phyloP scores from a whole-genome alignment of 2,888 invertebrate genomes.

The Pomacea canaliculata region DNA sequence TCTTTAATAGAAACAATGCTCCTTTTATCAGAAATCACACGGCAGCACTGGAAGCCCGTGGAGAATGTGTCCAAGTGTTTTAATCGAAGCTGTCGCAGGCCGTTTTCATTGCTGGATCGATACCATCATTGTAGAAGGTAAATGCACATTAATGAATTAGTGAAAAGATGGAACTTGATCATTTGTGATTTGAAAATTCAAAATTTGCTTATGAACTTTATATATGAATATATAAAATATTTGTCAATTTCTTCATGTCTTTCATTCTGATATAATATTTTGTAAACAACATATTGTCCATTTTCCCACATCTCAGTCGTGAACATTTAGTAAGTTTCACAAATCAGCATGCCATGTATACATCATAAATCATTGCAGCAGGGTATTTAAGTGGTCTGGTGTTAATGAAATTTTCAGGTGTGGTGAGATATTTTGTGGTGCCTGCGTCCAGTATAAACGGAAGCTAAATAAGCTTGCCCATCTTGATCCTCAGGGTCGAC shows the following conservation, averaged over 20 bases:
- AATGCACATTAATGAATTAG: neutral
- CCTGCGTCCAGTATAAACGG: conserved; percentile 48
- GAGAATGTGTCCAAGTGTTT: conserved; percentile 40
- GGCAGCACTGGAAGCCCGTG: conserved; percentile 48
- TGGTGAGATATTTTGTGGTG: conserved; percentile 57
- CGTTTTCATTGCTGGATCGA: conserved; percentile 52
- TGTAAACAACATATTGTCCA: too few species aligned
- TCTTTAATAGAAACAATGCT: too few species aligned
- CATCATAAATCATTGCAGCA: too few species aligned
- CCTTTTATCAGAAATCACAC: conserved; percentile 52
- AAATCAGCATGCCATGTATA: too few species aligned
- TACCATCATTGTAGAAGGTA: conserved; percentile 57
- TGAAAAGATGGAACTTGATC: too few species aligned
- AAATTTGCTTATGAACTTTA: too few species aligned
- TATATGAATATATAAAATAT: too few species aligned
- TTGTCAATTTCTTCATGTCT: too few species aligned
- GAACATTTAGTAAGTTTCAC: too few species aligned
- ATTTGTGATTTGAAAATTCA: neutral
- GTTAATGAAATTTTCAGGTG: conserved; percentile 41
- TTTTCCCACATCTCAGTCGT: too few species aligned
- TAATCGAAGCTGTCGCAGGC: conserved; percentile 46
- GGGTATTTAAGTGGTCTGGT: too few species aligned
- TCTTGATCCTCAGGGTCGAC: conserved; percentile 58
- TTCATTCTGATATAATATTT: too few species aligned
- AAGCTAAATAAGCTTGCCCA: conserved; percentile 54